phyloP scores from a whole-genome alignment of 1,140 invertebrate species.

The Geopemphigus sp. region DNA sequence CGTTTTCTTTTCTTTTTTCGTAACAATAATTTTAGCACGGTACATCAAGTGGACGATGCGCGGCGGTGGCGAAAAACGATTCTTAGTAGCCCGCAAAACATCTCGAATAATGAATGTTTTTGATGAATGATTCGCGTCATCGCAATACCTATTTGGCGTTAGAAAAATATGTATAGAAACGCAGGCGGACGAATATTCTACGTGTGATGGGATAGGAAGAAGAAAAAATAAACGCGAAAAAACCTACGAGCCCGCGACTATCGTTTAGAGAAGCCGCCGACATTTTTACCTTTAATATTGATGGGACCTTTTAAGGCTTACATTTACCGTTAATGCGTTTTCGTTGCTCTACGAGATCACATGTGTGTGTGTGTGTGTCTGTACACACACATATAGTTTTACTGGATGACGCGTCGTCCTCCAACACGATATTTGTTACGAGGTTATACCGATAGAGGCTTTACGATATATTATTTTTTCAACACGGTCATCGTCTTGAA shows the following conservation, averaged over 20 bases:
- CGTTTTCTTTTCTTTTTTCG: not conserved
- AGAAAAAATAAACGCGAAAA: not conserved
- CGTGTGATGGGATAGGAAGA: not conserved
- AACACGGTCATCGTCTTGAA: not conserved
- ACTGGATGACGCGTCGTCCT: not conserved
- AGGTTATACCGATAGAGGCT: too few relatives aligned
- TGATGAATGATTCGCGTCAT: conserved; percentile 34
- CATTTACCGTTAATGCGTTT: conserved; percentile 17
- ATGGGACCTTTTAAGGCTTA: conserved; percentile 31
- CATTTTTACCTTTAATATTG: conserved; percentile 23
- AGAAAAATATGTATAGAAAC: not conserved
- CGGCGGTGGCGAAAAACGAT: not conserved
- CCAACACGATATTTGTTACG: too few relatives aligned
- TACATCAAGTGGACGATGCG: not conserved
- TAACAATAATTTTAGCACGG: conserved; percentile 10
- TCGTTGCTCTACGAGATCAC: not conserved
- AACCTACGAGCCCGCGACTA: not conserved
- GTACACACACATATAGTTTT: not conserved
- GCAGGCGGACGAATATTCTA: not conserved
- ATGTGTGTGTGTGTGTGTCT: not conserved
- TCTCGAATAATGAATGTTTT: conserved; percentile 41
- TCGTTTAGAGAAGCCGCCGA: conserved; percentile 1
- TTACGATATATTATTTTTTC: not conserved
- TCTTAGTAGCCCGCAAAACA: not conserved
- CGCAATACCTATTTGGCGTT: too few relatives aligned